phyloP scores from a whole-genome alignment of 2,113 vertebrate species.

The Lepus americanus region DNA sequence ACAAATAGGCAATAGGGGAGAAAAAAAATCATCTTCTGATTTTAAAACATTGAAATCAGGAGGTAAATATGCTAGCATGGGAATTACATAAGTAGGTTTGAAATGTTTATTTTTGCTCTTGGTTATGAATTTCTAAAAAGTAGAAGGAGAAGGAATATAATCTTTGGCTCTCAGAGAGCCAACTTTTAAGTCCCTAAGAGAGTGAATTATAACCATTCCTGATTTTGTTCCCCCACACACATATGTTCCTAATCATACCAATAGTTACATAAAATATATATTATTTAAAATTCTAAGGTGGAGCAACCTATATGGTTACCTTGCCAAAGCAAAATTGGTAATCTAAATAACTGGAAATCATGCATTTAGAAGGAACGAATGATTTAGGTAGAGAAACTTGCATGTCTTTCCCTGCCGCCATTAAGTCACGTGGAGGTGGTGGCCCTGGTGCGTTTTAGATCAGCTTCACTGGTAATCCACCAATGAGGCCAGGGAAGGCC shows the following conservation, averaged over 20 bases:
- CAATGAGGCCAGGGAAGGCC: conserved; percentile 99
- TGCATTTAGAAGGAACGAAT: background rate
- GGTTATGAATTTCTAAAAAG: background rate
- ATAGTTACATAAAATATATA: background rate
- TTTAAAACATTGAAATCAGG: background rate
- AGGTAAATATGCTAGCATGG: background rate
- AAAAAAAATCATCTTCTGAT: conserved; percentile 37
- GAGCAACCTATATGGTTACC: background rate
- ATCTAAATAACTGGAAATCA: conserved; percentile 31
- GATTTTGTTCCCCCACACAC: background rate
- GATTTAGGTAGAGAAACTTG: background rate
- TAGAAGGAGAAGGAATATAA: background rate
- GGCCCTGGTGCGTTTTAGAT: background rate
- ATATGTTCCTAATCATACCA: background rate
- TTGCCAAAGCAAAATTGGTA: conserved; percentile 14
- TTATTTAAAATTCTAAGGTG: background rate
- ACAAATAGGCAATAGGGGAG: background rate
- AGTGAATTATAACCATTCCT: conserved; percentile 23
- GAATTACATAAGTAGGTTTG: background rate
- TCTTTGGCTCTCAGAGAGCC: background rate
- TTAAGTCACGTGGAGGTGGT: too few relatives aligned
- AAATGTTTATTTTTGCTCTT: conserved; percentile 39
- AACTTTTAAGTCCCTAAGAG: conserved; percentile 24
- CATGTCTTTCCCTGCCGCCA: background rate
- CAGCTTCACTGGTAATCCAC: conserved; percentile 78